These are phyloP conservation scores for Ommatoiulus sabulosus DNA, from an alignment of 2,888 invertebrate genomes.

Conservation along the genomic window DNA sequence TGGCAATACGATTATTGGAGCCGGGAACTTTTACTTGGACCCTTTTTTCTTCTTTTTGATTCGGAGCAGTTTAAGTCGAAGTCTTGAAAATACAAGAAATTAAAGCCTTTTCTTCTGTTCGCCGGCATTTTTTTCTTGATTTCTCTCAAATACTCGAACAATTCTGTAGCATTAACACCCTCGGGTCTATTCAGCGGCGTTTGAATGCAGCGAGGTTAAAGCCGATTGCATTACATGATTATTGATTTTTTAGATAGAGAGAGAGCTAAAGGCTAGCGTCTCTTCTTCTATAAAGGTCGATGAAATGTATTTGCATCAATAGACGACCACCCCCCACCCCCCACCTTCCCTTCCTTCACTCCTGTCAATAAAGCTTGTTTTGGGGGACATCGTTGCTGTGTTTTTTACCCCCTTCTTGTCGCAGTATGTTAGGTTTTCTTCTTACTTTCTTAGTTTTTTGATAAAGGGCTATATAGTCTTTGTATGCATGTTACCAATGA, in stretches of 20 bases:
- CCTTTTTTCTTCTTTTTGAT: background rate
- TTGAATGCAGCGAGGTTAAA: constrained; percentile 6
- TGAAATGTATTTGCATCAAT: constrained; percentile 11
- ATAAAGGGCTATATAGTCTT: no score
- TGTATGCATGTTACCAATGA: no score
- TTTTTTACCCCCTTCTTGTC: no score
- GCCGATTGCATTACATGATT: constrained; percentile 35
- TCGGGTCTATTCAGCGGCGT: background rate
- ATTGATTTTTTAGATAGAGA: background rate
- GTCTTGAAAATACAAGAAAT: constrained; percentile 31
- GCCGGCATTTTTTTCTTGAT: background rate
- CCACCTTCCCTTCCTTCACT: background rate
- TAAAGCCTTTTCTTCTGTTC: constrained; percentile 16
- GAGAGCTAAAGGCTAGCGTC: background rate
- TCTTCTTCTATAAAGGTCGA: background rate
- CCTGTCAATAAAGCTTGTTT: constrained; percentile 35
- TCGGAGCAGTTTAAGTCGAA: background rate
- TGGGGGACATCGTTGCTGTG: no score
- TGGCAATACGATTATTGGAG: background rate
- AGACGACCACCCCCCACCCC: background rate
- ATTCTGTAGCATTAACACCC: constrained; percentile 10
- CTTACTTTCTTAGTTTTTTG: no score
- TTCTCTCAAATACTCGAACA: background rate
- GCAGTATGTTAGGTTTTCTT: no score
- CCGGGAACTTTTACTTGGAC: background rate